Percentiles rank a stretch among this genome's conserved stretches.
These are phyloP conservation scores for Tylochromis polylepis DNA, from an alignment of 2,113 vertebrate genomes.

Conservation along the genomic window DNA sequence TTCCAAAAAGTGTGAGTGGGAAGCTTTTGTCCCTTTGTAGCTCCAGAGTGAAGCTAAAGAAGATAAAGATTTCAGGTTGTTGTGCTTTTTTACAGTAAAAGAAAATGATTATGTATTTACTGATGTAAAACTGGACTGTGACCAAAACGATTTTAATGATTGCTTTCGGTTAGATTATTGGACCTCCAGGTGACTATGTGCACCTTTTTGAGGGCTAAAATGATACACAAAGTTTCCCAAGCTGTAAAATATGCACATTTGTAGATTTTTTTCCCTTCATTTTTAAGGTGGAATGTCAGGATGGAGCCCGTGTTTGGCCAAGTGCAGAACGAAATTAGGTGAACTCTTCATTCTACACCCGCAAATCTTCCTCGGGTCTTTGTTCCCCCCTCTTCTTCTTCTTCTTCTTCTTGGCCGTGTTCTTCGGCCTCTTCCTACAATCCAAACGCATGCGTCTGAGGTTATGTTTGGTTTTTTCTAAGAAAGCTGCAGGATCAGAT, in stretches of 20 bases:
- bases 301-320: neutral
- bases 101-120: neutral
- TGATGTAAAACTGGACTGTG: neutral
- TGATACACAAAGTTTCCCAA: neutral
- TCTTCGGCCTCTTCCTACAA: neutral
- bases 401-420: no score
- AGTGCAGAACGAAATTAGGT: neutral
- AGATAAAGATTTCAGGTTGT: neutral
- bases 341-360: neutral
- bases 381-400: neutral
- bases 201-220: neutral
- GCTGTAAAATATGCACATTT: neutral
- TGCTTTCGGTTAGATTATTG: neutral
- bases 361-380: neutral
- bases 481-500: neutral
- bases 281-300: neutral
- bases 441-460: neutral
- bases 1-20: neutral
- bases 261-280: neutral
- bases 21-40: neutral
- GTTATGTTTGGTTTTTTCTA: neutral
- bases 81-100: neutral
- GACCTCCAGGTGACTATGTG: neutral
- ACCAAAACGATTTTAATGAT: neutral
- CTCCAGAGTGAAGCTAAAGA: neutral